phyloP scores from a whole-genome alignment of 1,140 invertebrate species.

The Mactra quadrangularis region DNA sequence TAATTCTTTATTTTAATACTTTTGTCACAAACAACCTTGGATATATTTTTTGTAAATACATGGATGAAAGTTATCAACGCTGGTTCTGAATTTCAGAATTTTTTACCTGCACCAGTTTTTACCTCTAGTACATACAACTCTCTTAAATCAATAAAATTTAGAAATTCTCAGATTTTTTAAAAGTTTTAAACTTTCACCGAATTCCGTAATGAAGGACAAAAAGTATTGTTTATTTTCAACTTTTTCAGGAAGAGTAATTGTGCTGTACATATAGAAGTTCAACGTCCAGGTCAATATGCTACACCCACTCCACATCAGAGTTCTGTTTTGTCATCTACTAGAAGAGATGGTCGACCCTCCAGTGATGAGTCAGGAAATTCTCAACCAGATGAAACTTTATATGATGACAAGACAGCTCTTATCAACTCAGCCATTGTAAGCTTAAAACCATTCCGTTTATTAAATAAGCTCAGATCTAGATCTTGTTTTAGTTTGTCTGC shows the following conservation, averaged over 20 bases:
- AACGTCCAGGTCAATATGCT: slow-evolving; percentile 24
- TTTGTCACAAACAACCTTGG: no score
- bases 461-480: slow-evolving; percentile 36
- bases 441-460: slow-evolving; percentile 52
- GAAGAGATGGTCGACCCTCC: not conserved
- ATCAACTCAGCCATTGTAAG: slow-evolving; percentile 45
- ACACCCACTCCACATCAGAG: slow-evolving; percentile 15
- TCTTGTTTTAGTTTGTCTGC: slow-evolving; percentile 39
- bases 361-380: slow-evolving; percentile 39
- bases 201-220: no score
- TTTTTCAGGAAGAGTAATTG: slow-evolving; percentile 39
- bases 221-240: not conserved
- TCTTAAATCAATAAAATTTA: no score
- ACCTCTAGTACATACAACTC: no score
- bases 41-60: no score
- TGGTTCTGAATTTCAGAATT: no score
- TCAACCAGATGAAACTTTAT: slow-evolving; percentile 18
- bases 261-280: slow-evolving; percentile 51
- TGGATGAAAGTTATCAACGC: no score
- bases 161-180: no score
- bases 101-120: no score
- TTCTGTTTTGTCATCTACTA: not conserved
- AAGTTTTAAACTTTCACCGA: no score
- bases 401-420: slow-evolving; percentile 38
- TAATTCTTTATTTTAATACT: no score